Evolutionary conservation across 2,113 vertebrate species (phyloP).

Genomic region (Serinus canaria): DNA sequence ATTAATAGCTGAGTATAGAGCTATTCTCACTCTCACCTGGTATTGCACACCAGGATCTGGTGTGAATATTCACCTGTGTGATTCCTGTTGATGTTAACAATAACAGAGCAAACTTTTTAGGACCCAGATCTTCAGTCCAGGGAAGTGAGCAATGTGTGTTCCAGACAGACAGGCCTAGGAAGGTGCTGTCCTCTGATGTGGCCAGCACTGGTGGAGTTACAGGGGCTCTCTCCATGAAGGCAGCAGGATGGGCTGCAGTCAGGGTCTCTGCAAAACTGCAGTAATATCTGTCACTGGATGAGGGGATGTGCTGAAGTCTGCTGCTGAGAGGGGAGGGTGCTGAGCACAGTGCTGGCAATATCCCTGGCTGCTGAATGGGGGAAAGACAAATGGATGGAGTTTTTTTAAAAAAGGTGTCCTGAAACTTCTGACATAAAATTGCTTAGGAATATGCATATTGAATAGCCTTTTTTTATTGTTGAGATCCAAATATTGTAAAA

Average conservation of each 20-base stretch:
- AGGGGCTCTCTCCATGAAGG: neutral
- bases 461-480: neutral
- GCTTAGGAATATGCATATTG: neutral
- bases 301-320: neutral
- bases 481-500: neutral
- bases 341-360: neutral
- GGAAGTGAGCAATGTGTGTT: neutral
- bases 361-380: rapidly evolving
- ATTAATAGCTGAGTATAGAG: neutral
- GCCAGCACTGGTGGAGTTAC: neutral
- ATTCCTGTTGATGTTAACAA: neutral
- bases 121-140: neutral
- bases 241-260: neutral
- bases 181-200: neutral
- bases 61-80: neutral
- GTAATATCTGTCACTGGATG: neutral
- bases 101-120: neutral
- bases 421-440: neutral
- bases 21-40: neutral
- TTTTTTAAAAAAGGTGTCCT: neutral
- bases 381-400: neutral
- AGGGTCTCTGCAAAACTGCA: neutral
- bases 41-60: neutral
- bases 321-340: neutral
- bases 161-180: neutral